Evolutionary conservation across 2,113 vertebrate species (phyloP).

Genomic region (Spea multiplicata): DNA sequence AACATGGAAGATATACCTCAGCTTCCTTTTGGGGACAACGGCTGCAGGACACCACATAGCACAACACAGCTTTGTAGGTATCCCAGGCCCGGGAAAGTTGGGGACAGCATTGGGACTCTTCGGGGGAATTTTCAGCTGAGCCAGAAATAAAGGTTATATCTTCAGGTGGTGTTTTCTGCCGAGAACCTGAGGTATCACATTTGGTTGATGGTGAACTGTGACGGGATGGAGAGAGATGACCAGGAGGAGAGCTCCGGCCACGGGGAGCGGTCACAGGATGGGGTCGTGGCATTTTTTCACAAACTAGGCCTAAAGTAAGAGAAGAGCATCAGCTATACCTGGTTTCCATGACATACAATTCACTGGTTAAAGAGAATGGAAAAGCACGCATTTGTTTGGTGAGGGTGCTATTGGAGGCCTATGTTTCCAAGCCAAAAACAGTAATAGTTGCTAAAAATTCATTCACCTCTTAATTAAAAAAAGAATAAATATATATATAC

Average conservation of each 20-base stretch:
- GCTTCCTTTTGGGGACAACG: slow-evolving; percentile 68
- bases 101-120: slow-evolving; percentile 71
- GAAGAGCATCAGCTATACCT: neutral
- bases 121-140: slow-evolving; percentile 68
- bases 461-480: too few species aligned
- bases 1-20: slow-evolving; percentile 71
- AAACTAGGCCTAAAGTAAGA: slow-evolving; percentile 10
- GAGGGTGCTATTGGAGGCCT: too few species aligned
- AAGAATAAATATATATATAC: too few species aligned
- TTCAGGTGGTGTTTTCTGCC: slow-evolving; percentile 67
- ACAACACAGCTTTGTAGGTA: slow-evolving; percentile 76
- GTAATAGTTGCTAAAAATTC: too few species aligned
- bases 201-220: neutral
- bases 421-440: too few species aligned
- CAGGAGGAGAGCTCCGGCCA: slow-evolving; percentile 58
- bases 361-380: too few species aligned
- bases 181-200: slow-evolving; percentile 67
- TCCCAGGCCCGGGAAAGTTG: slow-evolving; percentile 84
- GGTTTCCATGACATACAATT: too few species aligned
- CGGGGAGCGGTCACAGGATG: slow-evolving; percentile 50
- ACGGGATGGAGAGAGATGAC: neutral
- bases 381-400: too few species aligned
- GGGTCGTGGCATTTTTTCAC: slow-evolving; percentile 33
- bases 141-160: slow-evolving; percentile 85
- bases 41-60: slow-evolving; percentile 74